phyloP scores from a whole-genome alignment of 2,888 invertebrate genomes.

The Pomacea canaliculata region DNA sequence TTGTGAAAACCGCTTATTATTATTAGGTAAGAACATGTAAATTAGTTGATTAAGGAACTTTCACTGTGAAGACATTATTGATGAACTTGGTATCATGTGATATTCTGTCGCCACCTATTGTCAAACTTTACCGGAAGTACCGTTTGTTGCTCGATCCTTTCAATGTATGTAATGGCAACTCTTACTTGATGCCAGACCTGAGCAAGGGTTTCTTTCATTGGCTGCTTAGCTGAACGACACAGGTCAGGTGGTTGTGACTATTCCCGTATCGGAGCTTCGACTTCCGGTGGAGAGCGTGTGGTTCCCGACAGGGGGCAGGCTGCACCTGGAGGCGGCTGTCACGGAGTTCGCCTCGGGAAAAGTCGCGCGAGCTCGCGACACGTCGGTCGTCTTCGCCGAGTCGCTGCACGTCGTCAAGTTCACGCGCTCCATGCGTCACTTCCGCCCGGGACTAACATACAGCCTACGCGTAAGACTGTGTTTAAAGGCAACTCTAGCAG shows the following conservation, averaged over 20 bases:
- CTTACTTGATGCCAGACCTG: no score
- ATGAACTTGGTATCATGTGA: no score
- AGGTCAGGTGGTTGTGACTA: slow-evolving; percentile 32
- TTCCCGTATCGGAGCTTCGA: slow-evolving; percentile 33
- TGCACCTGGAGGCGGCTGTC: slow-evolving; percentile 45
- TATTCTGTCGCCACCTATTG: no score
- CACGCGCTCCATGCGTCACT: slow-evolving; percentile 43
- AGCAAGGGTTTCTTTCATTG: no score
- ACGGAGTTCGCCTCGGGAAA: slow-evolving; percentile 49
- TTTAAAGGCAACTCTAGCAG: background rate
- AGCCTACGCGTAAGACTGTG: slow-evolving; percentile 40
- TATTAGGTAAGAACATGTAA: no score
- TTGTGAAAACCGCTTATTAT: no score
- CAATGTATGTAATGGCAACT: no score
- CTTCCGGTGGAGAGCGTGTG: slow-evolving; percentile 38
- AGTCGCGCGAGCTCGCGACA: slow-evolving; percentile 39
- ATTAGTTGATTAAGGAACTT: no score
- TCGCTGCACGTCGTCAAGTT: slow-evolving; percentile 43
- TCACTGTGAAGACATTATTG: no score
- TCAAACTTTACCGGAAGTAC: no score
- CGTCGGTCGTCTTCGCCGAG: slow-evolving; percentile 41
- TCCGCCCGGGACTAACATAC: slow-evolving; percentile 49
- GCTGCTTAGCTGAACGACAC: slow-evolving; percentile 36
- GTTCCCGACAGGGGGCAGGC: slow-evolving; percentile 48
- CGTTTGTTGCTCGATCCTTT: no score